These are phyloP conservation scores for Pardalotus punctatus DNA, from an alignment of 2,113 vertebrate genomes.

Conservation along the genomic window DNA sequence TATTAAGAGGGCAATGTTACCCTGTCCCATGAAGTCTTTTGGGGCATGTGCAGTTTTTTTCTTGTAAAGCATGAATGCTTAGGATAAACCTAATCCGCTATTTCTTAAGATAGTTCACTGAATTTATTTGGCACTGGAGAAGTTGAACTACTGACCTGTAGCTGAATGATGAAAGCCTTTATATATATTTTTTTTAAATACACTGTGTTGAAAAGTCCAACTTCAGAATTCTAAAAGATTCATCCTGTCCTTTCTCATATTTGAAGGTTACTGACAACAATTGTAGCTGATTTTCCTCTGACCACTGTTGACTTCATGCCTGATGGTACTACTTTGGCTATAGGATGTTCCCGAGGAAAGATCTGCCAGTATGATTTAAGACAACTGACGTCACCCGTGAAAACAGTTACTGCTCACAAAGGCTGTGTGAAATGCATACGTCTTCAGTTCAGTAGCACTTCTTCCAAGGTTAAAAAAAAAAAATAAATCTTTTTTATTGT, in stretches of 20 bases:
- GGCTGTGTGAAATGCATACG: slow-evolving; percentile 92
- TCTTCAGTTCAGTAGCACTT: slow-evolving; percentile 80
- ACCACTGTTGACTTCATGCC: slow-evolving; percentile 91
- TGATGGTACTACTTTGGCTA: slow-evolving; percentile 88
- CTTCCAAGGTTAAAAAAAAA: slow-evolving; percentile 78
- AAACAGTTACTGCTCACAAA: slow-evolving; percentile 86
- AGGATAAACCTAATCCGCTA: neutral
- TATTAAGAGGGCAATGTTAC: neutral
- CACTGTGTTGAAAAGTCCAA: neutral
- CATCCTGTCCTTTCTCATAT: neutral
- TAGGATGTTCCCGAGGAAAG: slow-evolving; percentile 91
- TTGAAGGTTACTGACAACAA: slow-evolving; percentile 79
- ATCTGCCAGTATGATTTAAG: slow-evolving; percentile 94
- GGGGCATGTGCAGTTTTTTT: neutral
- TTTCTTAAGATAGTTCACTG: neutral
- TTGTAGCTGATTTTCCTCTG: slow-evolving; percentile 87
- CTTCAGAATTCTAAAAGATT: neutral
- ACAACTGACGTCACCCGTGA: slow-evolving; percentile 85
- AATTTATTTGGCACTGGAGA: neutral
- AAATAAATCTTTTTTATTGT: neutral
- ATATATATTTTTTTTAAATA: neutral
- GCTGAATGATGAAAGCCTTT: neutral
- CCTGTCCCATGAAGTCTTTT: neutral
- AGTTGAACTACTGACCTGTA: neutral
- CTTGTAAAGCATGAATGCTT: neutral